Evolutionary conservation across 2,888 invertebrate species (phyloP).

Genomic region (Chrysotoxum bicinctum): DNA sequence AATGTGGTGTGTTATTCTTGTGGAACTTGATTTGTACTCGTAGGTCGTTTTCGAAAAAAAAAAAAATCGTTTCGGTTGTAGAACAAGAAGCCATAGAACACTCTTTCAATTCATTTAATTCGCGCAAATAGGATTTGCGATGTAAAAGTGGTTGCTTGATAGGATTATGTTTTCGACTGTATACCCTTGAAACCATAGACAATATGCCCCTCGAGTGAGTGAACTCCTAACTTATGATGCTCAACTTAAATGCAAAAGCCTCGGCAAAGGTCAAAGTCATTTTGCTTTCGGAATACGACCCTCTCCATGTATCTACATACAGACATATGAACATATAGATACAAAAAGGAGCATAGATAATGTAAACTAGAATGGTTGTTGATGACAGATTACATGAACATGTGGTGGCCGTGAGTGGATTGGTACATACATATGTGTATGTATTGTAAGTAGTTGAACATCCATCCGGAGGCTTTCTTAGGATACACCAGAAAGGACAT

Average conservation of each 20-base stretch:
- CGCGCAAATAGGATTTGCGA: slow-evolving; percentile 1
- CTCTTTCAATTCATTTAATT: not conserved
- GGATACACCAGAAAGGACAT: slow-evolving; percentile 23
- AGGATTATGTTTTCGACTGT: slow-evolving; percentile 38
- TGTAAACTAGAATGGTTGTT: slow-evolving; percentile 46
- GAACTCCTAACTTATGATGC: not conserved
- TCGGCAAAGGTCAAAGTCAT: slow-evolving; percentile 52
- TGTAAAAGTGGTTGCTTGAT: not conserved
- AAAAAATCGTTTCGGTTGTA: not conserved
- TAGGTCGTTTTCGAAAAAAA: not conserved
- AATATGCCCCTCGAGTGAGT: slow-evolving; percentile 35
- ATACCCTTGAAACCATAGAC: slow-evolving; percentile 34
- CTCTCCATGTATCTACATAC: not conserved
- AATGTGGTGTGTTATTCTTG: not conserved
- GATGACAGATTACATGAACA: slow-evolving; percentile 60
- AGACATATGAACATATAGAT: not conserved
- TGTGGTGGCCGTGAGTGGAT: slow-evolving; percentile 9
- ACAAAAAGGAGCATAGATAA: slow-evolving; percentile 37
- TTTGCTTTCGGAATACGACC: slow-evolving; percentile 16
- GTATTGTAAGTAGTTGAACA: not conserved
- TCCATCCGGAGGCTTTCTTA: not conserved
- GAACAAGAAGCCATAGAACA: not conserved
- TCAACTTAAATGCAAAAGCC: slow-evolving; percentile 21
- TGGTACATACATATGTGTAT: too few relatives aligned
- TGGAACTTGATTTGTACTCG: slow-evolving; percentile 21